A percentile compares a stretch with the other conserved stretches of the same genome.
Evolutionary conservation across 2,113 vertebrate genomes (phyloP).

Genomic region (Rattus rattus): DNA sequence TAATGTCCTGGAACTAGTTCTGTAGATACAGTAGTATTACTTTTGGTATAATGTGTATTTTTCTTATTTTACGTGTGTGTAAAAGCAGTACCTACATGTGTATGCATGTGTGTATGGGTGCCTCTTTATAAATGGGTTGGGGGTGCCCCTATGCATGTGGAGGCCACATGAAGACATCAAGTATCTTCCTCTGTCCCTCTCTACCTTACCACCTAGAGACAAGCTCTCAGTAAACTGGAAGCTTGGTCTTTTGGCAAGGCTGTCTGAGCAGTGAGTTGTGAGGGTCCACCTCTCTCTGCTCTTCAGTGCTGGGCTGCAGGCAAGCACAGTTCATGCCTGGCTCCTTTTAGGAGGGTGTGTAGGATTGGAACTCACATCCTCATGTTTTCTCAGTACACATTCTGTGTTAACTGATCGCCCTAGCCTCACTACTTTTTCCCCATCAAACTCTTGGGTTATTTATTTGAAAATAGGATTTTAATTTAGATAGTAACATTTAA

Average conservation of each 20-base stretch:
- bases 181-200: background rate
- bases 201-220: background rate
- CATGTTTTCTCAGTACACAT: background rate
- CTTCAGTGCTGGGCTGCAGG: background rate
- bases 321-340: background rate
- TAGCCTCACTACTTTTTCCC: background rate
- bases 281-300: background rate
- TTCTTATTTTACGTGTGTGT: background rate
- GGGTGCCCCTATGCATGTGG: too few relatives aligned
- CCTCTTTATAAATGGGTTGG: background rate
- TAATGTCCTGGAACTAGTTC: background rate
- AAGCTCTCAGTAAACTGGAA: background rate
- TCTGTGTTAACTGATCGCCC: background rate
- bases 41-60: constrained; percentile 54
- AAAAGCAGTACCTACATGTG: constrained; percentile 20
- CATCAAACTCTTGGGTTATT: constrained; percentile 33
- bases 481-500: constrained; percentile 30
- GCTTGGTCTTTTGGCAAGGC: background rate
- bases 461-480: constrained; percentile 41
- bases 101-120: background rate
- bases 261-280: background rate
- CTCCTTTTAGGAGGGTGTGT: background rate
- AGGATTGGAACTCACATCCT: background rate
- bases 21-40: background rate
- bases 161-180: background rate